phyloP scores from a whole-genome alignment of 2,888 invertebrate genomes.

The Acronicta aceris region DNA sequence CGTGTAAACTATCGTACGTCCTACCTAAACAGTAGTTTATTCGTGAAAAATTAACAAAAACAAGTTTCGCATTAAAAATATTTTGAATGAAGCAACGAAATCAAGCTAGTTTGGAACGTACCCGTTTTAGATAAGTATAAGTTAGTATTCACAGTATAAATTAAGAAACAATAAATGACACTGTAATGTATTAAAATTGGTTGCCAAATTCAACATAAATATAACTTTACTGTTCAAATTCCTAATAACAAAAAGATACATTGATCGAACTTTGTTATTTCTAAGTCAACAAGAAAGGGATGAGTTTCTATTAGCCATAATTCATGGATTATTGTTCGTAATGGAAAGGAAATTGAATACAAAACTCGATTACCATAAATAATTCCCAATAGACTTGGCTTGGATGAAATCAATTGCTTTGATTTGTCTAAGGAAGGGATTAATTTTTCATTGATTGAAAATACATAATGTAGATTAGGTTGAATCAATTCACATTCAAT shows the following conservation, averaged over 20 bases:
- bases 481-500: constrained; percentile 14
- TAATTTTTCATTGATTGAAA: constrained; percentile 43
- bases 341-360: constrained; percentile 79
- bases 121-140: too few species aligned
- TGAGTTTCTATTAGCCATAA: constrained; percentile 69
- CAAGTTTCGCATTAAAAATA: too few species aligned
- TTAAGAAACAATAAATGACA: too few species aligned
- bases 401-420: constrained; percentile 65
- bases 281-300: constrained; percentile 56
- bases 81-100: too few species aligned
- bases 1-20: too few species aligned
- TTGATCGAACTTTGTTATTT: constrained; percentile 36
- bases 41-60: too few species aligned
- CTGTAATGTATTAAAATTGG: background rate
- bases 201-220: background rate
- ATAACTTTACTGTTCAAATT: constrained; percentile 3
- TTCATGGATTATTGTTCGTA: constrained; percentile 68
- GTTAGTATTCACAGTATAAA: background rate
- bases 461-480: constrained; percentile 20
- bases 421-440: constrained; percentile 60
- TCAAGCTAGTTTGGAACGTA: too few species aligned
- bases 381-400: constrained; percentile 62
- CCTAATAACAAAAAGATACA: constrained; percentile 29
- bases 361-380: constrained; percentile 78
- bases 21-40: too few species aligned